Evolutionary conservation across 2,113 vertebrate genomes (phyloP).

Genomic region (human (Homo sapiens)): DNA sequence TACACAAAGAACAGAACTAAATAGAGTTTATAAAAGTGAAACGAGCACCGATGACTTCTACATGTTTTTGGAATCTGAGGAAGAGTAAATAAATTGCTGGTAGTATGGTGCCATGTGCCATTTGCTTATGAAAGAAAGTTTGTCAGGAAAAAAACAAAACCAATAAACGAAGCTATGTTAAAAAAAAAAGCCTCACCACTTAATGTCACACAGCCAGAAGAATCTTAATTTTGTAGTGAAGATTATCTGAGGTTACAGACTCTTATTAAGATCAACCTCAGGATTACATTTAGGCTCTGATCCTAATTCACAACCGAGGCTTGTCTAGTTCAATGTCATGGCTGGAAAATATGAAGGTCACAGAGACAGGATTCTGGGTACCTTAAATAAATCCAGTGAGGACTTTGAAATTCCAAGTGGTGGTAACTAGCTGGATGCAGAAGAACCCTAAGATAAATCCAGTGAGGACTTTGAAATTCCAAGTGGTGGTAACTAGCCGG

Average conservation of each 20-base stretch:
- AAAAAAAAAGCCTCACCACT: not conserved
- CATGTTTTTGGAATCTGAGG: not conserved
- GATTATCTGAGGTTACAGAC: not conserved
- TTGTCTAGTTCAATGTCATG: not conserved
- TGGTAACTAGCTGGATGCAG: not conserved
- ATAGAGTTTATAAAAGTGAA: slow-evolving; percentile 1
- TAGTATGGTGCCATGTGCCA: not conserved
- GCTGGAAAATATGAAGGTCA: not conserved
- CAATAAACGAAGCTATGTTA: not conserved
- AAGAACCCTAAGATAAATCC: not conserved
- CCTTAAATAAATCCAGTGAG: not conserved
- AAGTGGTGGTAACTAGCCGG: not conserved
- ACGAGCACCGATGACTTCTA: not conserved
- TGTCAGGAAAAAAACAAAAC: not conserved
- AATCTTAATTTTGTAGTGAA: not conserved
- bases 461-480: not conserved
- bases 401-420: not conserved
- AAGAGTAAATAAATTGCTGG: not conserved
- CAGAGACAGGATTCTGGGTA: not conserved
- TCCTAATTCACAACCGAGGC: not conserved
- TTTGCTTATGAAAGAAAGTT: not conserved
- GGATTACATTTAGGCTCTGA: not conserved
- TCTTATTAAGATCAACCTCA: not conserved
- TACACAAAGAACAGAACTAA: not conserved
- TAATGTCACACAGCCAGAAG: not conserved